A percentile compares a stretch with the other conserved stretches of the same genome.
phyloP scores from a whole-genome alignment of 2,113 vertebrate genomes.

The Entelurus aequoreus region DNA sequence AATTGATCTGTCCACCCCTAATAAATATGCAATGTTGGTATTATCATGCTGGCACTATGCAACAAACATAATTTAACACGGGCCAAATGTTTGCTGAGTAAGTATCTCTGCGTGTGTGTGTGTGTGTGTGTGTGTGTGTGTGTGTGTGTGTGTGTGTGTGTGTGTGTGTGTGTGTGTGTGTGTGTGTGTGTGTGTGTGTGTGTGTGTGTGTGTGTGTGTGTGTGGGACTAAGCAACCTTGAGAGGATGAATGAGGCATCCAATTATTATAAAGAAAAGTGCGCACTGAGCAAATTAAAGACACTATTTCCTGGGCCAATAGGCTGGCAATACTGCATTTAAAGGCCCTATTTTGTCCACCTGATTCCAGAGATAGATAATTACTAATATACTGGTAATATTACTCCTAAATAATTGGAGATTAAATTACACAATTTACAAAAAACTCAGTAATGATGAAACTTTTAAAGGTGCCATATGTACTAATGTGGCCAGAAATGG shows the following conservation, averaged over 20 bases:
- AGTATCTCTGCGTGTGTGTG: background rate
- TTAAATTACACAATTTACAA: too few relatives aligned
- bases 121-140: conserved; percentile 6
- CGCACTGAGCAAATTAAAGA: conserved; percentile 1
- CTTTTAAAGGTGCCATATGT: too few relatives aligned
- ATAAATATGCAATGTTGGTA: background rate
- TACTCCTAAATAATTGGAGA: too few relatives aligned
- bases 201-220: background rate
- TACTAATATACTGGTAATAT: too few relatives aligned
- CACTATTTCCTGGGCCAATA: too few relatives aligned
- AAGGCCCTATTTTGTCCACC: too few relatives aligned
- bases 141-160: conserved; percentile 1
- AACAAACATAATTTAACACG: conserved; percentile 20
- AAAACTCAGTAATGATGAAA: too few relatives aligned
- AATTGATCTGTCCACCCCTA: too few relatives aligned
- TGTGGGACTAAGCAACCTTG: background rate
- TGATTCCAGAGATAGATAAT: too few relatives aligned
- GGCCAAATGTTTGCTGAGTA: conserved; percentile 9
- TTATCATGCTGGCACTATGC: conserved; percentile 20
- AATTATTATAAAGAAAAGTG: conserved; percentile 14
- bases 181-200: background rate
- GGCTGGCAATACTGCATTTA: too few relatives aligned
- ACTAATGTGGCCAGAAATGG: too few relatives aligned
- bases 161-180: conserved; percentile 1
- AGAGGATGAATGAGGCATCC: conserved; percentile 21